These are phyloP conservation scores for Lasiurus borealis DNA, from an alignment of 2,113 vertebrate genomes.

Conservation along the genomic window DNA sequence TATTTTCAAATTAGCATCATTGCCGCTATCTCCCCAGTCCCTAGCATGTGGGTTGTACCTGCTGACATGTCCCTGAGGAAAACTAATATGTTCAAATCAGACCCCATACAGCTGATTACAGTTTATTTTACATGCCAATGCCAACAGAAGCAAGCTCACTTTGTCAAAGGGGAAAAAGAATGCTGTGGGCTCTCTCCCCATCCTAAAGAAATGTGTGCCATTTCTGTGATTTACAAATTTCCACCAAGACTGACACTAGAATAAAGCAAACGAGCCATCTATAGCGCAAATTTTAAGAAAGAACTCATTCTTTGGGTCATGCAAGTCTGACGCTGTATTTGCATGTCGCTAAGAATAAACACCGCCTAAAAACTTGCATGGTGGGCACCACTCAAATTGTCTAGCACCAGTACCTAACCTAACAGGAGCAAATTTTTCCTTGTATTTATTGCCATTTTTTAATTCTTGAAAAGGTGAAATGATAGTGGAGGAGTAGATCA, in stretches of 20 bases:
- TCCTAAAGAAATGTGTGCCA: slow-evolving; percentile 63
- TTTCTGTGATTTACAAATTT: slow-evolving; percentile 64
- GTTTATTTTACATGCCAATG: slow-evolving; percentile 71
- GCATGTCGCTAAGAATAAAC: not conserved
- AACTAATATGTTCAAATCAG: slow-evolving; percentile 70
- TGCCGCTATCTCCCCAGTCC: slow-evolving; percentile 52
- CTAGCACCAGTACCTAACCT: not conserved
- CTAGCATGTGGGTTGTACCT: slow-evolving; percentile 64
- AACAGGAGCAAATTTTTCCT: not conserved
- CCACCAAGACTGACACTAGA: not conserved
- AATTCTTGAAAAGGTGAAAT: not conserved
- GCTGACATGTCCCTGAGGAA: slow-evolving; percentile 75
- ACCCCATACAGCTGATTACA: slow-evolving; percentile 62
- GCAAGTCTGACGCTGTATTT: not conserved
- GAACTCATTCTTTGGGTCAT: not conserved
- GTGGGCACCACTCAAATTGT: not conserved
- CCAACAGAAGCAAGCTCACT: slow-evolving; percentile 57
- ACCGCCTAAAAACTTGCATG: not conserved
- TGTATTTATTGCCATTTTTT: not conserved
- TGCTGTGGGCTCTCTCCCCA: slow-evolving; percentile 14
- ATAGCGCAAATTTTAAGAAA: not conserved
- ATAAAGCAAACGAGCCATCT: not conserved
- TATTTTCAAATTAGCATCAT: slow-evolving; percentile 79
- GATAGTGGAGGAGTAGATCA: not conserved
- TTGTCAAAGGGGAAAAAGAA: slow-evolving; percentile 45